These are phyloP conservation scores for Microcebus ravelobensis DNA, from an alignment of 2,113 vertebrate species.

Conservation along the genomic window DNA sequence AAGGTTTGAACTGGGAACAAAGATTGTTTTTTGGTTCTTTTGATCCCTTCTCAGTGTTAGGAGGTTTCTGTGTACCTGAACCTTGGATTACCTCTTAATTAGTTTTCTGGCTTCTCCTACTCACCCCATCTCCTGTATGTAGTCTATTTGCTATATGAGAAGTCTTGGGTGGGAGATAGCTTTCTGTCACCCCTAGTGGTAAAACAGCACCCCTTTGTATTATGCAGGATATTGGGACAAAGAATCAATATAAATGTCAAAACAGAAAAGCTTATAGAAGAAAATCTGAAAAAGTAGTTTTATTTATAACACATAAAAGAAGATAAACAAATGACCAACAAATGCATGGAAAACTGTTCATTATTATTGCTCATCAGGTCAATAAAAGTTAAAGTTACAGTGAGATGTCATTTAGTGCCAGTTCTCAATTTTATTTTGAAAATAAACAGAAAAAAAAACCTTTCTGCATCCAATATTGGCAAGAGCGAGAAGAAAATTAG, in stretches of 20 bases:
- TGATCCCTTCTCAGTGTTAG: too few relatives aligned
- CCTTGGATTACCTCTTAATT: not conserved
- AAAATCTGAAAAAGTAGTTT: not conserved
- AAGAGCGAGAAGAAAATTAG: not conserved
- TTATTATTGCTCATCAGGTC: too few relatives aligned
- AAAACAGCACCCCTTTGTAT: not conserved
- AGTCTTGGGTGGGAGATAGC: not conserved
- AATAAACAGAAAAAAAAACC: not conserved
- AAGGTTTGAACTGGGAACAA: not conserved
- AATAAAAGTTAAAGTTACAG: too few relatives aligned
- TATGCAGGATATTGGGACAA: not conserved
- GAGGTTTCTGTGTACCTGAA: too few relatives aligned
- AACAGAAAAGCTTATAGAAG: too few relatives aligned
- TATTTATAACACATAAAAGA: not conserved
- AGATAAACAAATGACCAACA: not conserved
- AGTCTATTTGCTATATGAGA: too few relatives aligned
- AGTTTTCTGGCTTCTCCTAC: not conserved
- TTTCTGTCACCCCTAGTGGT: not conserved
- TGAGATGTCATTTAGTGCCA: too few relatives aligned
- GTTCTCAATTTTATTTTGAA: too few relatives aligned
- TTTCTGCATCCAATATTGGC: not conserved
- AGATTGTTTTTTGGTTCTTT: not conserved
- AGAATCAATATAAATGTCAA: not conserved
- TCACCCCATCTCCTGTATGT: too few relatives aligned
- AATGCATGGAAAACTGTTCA: too few relatives aligned